Evolutionary conservation across 1,140 invertebrate genomes (phyloP).

Genomic region (Trichoplusia ni): DNA sequence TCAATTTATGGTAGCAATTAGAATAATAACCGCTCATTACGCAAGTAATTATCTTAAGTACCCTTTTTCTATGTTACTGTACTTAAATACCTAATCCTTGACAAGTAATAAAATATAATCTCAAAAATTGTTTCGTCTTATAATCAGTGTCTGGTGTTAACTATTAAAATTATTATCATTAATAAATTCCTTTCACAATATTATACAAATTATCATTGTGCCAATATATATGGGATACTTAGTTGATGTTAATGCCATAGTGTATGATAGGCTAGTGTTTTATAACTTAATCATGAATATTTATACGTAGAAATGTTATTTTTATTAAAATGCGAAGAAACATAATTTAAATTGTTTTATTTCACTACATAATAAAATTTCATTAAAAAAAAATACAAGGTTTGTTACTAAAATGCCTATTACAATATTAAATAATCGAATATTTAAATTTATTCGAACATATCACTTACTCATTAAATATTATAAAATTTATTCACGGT

Average conservation of each 20-base stretch:
- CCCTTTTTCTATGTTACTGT: too few relatives aligned
- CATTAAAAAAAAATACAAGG: too few relatives aligned
- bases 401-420: too few relatives aligned
- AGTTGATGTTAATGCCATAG: slow-evolving; percentile 43
- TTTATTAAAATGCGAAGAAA: slow-evolving; percentile 68
- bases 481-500: too few relatives aligned
- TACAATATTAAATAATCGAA: too few relatives aligned
- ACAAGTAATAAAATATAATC: not conserved
- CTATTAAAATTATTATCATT: not conserved
- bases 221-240: slow-evolving; percentile 66
- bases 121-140: not conserved
- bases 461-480: too few relatives aligned
- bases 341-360: slow-evolving; percentile 38
- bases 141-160: not conserved
- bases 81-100: too few relatives aligned
- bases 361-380: not conserved
- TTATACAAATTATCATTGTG: slow-evolving; percentile 39
- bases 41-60: too few relatives aligned
- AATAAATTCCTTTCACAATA: not conserved
- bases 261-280: slow-evolving; percentile 58
- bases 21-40: too few relatives aligned
- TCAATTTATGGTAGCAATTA: too few relatives aligned
- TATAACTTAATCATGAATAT: slow-evolving; percentile 67
- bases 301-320: slow-evolving; percentile 72
- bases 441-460: too few relatives aligned